A percentile compares a stretch with the other conserved stretches of the same genome.
Conservation (phyloP, 2,888 invertebrate genomes). For the Euphydryas editha region DNA sequence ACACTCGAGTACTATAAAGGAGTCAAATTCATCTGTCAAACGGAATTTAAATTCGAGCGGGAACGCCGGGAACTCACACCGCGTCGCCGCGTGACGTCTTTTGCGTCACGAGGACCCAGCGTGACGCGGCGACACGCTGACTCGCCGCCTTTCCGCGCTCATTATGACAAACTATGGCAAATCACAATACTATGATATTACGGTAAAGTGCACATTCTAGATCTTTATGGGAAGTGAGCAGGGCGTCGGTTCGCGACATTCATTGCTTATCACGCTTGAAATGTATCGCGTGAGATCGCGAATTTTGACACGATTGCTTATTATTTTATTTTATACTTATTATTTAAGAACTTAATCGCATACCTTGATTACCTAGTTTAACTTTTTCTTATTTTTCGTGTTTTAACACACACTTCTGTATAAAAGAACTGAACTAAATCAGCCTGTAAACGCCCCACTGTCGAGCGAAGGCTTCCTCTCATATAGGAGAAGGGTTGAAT, state of each 20-base stretch:
- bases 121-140: constrained; percentile 43
- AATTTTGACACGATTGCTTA: constrained; percentile 14
- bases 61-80: constrained; percentile 58
- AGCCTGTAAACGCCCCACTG: too few species aligned
- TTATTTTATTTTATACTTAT: background rate
- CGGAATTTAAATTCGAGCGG: constrained; percentile 63
- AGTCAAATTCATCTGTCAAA: constrained; percentile 68
- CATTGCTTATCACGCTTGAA: constrained; percentile 54
- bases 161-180: constrained; percentile 51
- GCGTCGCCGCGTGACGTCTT: constrained; percentile 65
- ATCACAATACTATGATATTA: constrained; percentile 64
- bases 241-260: constrained; percentile 58
- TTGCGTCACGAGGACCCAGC: constrained; percentile 50
- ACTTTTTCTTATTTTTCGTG: too few species aligned
- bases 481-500: too few species aligned
- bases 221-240: constrained; percentile 75
- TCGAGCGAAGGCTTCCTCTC: too few species aligned
- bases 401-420: too few species aligned
- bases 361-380: too few species aligned
- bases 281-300: constrained; percentile 39
- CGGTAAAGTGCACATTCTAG: constrained; percentile 75
- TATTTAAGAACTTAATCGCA: background rate
- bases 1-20: constrained; percentile 63
- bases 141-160: constrained; percentile 44
- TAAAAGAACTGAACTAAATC: too few species aligned